Conservation (phyloP, 2,113 vertebrate genomes). For the Anser cygnoides region DNA sequence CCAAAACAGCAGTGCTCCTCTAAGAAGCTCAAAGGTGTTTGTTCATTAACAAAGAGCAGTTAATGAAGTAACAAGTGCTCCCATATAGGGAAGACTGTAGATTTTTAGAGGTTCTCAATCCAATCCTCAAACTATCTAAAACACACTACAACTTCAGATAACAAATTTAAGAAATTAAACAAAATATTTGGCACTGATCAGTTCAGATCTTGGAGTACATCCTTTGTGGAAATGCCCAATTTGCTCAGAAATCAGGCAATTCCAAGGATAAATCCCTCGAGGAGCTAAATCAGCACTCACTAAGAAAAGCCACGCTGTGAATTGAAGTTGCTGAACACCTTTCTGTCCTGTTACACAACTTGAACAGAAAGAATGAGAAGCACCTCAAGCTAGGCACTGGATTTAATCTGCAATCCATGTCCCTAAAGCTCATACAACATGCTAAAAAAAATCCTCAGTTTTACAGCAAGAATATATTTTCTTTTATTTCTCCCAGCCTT, state of each 20-base stretch:
- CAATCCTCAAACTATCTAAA: neutral
- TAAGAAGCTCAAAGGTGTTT: neutral
- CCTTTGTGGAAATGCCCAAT: neutral
- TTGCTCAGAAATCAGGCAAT: neutral
- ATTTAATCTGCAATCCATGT: neutral
- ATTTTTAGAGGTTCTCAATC: neutral
- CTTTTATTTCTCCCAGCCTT: neutral
- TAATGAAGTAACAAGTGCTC: neutral
- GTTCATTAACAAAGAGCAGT: neutral
- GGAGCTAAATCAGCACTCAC: neutral
- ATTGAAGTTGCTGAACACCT: neutral
- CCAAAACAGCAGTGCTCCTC: neutral
- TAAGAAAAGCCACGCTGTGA: neutral
- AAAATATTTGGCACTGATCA: neutral
- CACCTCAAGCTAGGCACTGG: neutral
- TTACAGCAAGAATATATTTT: neutral
- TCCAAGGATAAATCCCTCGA: neutral
- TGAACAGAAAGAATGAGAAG: neutral
- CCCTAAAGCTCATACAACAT: neutral
- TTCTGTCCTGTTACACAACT: neutral
- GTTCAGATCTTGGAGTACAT: neutral
- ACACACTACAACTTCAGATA: neutral
- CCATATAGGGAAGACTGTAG: neutral
- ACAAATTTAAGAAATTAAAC: neutral
- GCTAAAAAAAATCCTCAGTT: neutral